Evolutionary conservation across 1,140 invertebrate genomes (phyloP), one percentile per base, ranked within the genome.

Genomic region (Magallana ariakensis): DNA sequence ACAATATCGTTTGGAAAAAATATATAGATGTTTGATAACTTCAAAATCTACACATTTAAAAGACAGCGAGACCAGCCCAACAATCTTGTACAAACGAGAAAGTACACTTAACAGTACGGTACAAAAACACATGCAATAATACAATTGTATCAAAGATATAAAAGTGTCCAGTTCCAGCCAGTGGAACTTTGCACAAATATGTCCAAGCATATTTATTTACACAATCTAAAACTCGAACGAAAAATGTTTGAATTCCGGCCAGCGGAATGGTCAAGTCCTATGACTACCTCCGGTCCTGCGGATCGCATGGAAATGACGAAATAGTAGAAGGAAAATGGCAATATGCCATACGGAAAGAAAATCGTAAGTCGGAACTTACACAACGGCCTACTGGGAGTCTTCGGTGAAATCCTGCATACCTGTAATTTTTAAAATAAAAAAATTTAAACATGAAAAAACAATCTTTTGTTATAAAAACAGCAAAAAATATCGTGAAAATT

Each of bases 331-430:
- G 57, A 84, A 88, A 90, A 92, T 93, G 93, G 91, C 93, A 93
- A 93, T 93, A 93, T 93, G 93, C 92, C 93, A 92, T 93, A 93
- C 93, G 86, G n/a, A 84, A 86, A 81, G 84, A 90, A 83, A 87
- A 82, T 85, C 89, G 91, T 93, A 91, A 92, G 92, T 90, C 88
- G 88, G 58, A 91, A 90, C 92, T 92, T 93, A 92, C 92, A 92
- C 90, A 89, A 89, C 85, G 80, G 87, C 83, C 93, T 93, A 93
- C 91, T 92, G 93, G 91, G 90, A 88, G 86, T 92, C 90, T 92
- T 92, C 90, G 80, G 58, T 88, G 58, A 88, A 83, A 57, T 89
- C 75, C 55, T 82, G 84, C 80, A 87, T 85, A 86, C 89, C 90
- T 92, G 89, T 19, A 46, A 46, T 46, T 46, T 46, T 46, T 46